Conservation (phyloP, 2,888 invertebrate species). For the Lomographa bimaculata region DNA sequence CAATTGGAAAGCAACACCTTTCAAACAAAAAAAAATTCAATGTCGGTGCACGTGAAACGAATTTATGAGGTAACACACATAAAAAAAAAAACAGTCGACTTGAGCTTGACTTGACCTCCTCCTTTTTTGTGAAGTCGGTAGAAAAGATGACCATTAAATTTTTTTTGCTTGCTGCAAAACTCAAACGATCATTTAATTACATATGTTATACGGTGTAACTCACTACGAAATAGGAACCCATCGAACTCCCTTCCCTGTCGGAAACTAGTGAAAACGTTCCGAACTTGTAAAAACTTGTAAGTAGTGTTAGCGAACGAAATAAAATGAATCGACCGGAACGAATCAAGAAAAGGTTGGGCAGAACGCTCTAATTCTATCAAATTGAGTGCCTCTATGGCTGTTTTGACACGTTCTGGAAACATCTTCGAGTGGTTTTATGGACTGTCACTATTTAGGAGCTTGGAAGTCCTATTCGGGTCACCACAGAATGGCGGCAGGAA, state of each 20-base stretch:
- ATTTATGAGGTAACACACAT: no score
- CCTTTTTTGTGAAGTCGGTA: no score
- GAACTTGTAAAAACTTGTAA: constrained; percentile 54
- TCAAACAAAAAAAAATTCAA: no score
- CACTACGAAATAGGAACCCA: constrained; percentile 6
- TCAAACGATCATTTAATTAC: no score
- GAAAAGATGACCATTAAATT: no score
- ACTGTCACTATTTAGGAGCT: constrained; percentile 9
- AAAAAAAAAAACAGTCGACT: no score
- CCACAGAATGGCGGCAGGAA: constrained; percentile 2
- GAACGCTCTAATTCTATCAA: constrained; percentile 24
- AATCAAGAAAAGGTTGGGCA: constrained; percentile 30
- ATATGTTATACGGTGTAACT: constrained; percentile 36
- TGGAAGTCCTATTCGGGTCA: not conserved
- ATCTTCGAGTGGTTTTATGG: constrained; percentile 15
- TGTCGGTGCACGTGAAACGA: no score
- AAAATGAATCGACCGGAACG: constrained; percentile 40
- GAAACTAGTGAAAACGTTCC: constrained; percentile 41
- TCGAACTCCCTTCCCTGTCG: constrained; percentile 28
- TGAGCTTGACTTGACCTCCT: no score
- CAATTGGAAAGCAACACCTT: no score
- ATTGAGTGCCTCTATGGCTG: constrained; percentile 15
- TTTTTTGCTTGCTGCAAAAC: no score
- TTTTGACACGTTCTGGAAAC: constrained; percentile 20
- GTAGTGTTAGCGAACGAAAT: constrained; percentile 47